These are phyloP conservation scores for Sardina pilchardus DNA, from an alignment of 2,113 vertebrate genomes.

Conservation along the genomic window DNA sequence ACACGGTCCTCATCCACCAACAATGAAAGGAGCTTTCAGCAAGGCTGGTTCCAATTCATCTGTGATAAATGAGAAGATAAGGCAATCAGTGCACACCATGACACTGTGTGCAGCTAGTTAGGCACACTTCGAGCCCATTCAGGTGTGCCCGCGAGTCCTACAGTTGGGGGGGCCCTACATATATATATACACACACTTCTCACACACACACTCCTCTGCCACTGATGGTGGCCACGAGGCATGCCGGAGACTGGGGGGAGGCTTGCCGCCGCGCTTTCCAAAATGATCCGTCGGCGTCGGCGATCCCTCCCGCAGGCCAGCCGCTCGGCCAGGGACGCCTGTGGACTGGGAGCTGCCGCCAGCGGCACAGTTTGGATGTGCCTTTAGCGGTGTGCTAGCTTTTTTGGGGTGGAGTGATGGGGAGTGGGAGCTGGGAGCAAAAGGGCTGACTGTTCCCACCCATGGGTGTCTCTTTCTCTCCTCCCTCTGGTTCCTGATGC, in stretches of 20 bases:
- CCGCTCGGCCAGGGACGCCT: not conserved
- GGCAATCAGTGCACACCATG: constrained; percentile 91
- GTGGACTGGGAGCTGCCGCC: not conserved
- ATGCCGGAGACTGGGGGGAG: constrained; percentile 64
- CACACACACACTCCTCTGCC: constrained; percentile 75
- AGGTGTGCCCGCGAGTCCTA: constrained; percentile 83
- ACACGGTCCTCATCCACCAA: constrained; percentile 81
- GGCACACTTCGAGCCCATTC: constrained; percentile 85
- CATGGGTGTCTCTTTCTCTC: constrained; percentile 39
- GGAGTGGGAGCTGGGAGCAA: not conserved
- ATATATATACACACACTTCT: constrained; percentile 18
- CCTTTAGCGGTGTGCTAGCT: not conserved
- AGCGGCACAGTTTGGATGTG: too few relatives aligned
- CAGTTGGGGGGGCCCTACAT: constrained; percentile 70
- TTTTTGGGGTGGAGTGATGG: not conserved
- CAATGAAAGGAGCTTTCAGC: constrained; percentile 87
- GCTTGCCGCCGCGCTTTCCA: not conserved
- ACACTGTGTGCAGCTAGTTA: constrained; percentile 81
- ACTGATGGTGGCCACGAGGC: constrained; percentile 78
- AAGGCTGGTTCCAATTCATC: constrained; percentile 99
- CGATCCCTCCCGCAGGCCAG: not conserved
- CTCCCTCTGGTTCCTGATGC: constrained; percentile 39
- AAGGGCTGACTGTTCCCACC: not conserved
- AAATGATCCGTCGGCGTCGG: constrained; percentile 21
- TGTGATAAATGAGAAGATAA: constrained; percentile 99